Conservation (phyloP, 1,140 invertebrate species). For the Lanistes nyassanus region DNA sequence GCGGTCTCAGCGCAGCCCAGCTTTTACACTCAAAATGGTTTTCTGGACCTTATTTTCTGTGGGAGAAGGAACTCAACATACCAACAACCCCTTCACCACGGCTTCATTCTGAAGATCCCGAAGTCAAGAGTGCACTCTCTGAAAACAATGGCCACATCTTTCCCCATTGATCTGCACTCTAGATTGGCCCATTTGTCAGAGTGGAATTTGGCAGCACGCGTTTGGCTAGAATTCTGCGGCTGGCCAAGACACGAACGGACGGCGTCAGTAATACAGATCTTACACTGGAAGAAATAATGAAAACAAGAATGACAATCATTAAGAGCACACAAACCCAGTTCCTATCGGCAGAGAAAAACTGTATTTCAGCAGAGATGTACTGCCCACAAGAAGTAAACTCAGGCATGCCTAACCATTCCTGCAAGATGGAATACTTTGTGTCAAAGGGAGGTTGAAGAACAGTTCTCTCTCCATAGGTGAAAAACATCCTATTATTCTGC, state of each 20-base stretch:
- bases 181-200: not conserved
- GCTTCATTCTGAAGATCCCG: conserved; percentile 4
- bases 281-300: no score
- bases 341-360: no score
- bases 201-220: not conserved
- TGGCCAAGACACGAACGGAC: no score
- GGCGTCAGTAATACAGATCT: no score
- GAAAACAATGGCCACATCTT: not conserved
- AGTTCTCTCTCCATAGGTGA: no score
- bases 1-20: no score
- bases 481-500: no score
- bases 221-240: not conserved
- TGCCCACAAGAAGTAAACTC: not conserved
- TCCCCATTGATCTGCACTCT: not conserved
- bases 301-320: not conserved
- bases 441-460: no score
- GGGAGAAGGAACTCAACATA: no score
- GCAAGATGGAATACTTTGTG: conserved; percentile 1
- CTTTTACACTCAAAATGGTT: conserved; percentile 5
- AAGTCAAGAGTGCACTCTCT: no score
- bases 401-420: not conserved
- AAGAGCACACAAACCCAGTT: not conserved
- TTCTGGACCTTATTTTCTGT: conserved; percentile 2
- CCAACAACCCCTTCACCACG: not conserved
- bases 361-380: no score